phyloP scores from a whole-genome alignment of 2,797 vertebrate species.

The Petrocephalus schoutedeni region DNA sequence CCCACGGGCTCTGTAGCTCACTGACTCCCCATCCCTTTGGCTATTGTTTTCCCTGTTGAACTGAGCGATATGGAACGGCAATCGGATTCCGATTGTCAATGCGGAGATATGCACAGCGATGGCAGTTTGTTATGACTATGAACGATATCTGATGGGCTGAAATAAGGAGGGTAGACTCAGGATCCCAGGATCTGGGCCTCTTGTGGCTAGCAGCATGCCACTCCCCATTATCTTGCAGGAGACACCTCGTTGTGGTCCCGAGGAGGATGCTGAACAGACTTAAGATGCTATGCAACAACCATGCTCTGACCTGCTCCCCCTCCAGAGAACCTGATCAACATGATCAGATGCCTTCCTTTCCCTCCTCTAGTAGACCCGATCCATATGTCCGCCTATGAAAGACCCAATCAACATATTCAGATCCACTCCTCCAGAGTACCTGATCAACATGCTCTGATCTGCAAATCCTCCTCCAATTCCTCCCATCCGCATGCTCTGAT shows the following conservation, averaged over 20 bases:
- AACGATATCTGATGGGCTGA: constrained; percentile 37
- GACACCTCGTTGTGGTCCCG: no score
- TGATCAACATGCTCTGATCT: no score
- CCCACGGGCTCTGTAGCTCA: not conserved
- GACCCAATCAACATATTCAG: not conserved
- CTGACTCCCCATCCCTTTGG: not conserved
- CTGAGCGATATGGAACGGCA: constrained; percentile 11
- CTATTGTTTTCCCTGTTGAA: not conserved
- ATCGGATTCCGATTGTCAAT: constrained; percentile 16
- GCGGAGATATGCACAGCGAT: constrained; percentile 25
- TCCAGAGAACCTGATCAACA: not conserved
- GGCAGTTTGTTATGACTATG: constrained; percentile 52
- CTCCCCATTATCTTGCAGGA: not conserved
- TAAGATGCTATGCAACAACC: not conserved
- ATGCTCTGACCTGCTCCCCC: not conserved
- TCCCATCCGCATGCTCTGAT: not conserved
- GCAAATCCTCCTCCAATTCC: no score
- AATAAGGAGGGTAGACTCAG: constrained; percentile 25
- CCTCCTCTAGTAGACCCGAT: not conserved
- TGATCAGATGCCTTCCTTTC: not conserved
- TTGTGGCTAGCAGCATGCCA: not conserved
- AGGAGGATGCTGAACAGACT: not conserved
- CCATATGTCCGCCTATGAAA: not conserved
- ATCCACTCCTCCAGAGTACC: not conserved
- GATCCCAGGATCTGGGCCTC: not conserved